Evolutionary conservation across 2,888 invertebrate genomes (phyloP).

Genomic region (Ochlodes sylvanus): DNA sequence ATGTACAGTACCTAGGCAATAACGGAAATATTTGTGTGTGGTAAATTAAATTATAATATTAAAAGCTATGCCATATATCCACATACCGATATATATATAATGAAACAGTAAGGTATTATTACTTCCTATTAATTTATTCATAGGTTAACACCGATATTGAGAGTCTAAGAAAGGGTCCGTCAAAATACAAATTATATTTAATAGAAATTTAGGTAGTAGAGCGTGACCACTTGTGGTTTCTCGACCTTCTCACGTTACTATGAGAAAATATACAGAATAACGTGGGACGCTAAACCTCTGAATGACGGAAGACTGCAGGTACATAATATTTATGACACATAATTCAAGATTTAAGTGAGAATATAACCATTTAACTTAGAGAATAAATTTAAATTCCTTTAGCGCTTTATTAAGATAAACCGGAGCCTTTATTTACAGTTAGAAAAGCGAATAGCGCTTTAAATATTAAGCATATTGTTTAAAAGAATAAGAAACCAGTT

Average conservation of each 20-base stretch:
- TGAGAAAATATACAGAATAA: slow-evolving; percentile 51
- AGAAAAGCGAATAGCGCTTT: slow-evolving; percentile 4
- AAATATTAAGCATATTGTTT: slow-evolving; percentile 2
- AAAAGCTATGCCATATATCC: not conserved
- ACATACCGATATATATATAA: too few relatives aligned
- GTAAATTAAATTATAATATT: not conserved
- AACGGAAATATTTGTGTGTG: not conserved
- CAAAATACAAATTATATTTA: slow-evolving; percentile 23
- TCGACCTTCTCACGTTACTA: slow-evolving; percentile 52
- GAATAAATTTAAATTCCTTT: not conserved
- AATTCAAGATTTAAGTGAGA: slow-evolving; percentile 28
- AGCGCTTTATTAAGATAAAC: slow-evolving; percentile 8
- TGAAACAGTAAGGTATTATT: too few relatives aligned
- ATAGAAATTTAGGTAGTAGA: slow-evolving; percentile 43
- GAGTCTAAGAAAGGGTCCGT: slow-evolving; percentile 12
- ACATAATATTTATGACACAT: slow-evolving; percentile 30
- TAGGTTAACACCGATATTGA: not conserved
- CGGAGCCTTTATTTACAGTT: slow-evolving; percentile 11
- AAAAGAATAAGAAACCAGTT: not conserved
- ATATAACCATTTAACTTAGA: not conserved
- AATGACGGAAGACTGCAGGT: slow-evolving; percentile 38
- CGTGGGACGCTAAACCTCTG: slow-evolving; percentile 43
- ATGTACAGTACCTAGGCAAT: not conserved
- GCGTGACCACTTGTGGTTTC: slow-evolving; percentile 48
- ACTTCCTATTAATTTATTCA: too few relatives aligned